Base-by-base conservation (phyloP, 2,888 invertebrate species). In the Minunthozetes semirufus region DNA sequence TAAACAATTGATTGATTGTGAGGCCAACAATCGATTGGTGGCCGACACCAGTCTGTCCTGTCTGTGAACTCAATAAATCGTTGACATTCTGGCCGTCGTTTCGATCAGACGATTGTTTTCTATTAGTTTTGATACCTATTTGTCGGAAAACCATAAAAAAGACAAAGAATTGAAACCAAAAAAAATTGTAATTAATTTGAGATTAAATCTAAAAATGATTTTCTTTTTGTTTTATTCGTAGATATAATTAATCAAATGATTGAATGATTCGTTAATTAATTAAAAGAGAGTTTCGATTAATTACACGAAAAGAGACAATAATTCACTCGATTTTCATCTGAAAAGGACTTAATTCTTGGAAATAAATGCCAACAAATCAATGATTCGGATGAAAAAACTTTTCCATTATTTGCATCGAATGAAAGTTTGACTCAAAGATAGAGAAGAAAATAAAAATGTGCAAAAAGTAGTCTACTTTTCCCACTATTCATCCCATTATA, bases 31-130 rank as follows among this genome's bases (percentile, higher is more conserved):
- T 66, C 9, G 42, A 33, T n/a, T 29, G 48, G n/a, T 2, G 19
- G 19, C 50, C 19, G 50, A 50, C 50, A 50, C 19, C 48, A 50
- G 42, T 53, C 46, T 33, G 33, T 33, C 4, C 3, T 33, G 25
- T 63, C 59, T 33, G 76, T 71, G 68, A 73, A 70, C 66, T 77
- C 66, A 33, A 29, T 33, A 75, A 22, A 50, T 63, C 56, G 66
- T 56, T 61, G 48, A 61, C 48, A 66, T 17, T 22, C 25, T 63
- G 63, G 63, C 38, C 19, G n/a, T 63, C 63, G 15, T 17, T 63
- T 17, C 61, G 27, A 1, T 63, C 61, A 9, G 25, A 2, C 27
- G 59, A 59, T 17, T 29, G 29, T 19, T 15, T 29, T 33, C 38
- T 63, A 38, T 63, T 63, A 9, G 27, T 63, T 38, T 63, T 63